Conservation (phyloP, 2,113 vertebrate genomes). For the Perca fluviatilis region DNA sequence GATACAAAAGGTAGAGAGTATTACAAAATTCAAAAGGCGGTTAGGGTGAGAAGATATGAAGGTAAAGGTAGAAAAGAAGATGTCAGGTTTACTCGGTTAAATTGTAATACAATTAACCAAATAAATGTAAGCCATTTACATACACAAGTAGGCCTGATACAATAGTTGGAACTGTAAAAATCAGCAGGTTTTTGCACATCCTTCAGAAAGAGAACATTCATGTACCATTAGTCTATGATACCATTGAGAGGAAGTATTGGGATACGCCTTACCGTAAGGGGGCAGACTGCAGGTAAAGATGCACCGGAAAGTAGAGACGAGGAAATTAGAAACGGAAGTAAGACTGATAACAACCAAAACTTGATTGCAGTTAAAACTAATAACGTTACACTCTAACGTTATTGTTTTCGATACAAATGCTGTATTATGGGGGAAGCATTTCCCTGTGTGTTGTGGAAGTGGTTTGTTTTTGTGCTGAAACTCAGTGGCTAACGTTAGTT, state of each 20-base stretch:
- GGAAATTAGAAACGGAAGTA: slow-evolving; percentile 29
- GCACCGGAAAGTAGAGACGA: not conserved
- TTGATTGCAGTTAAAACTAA: not conserved
- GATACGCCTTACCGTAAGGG: slow-evolving; percentile 29
- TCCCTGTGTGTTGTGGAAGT: not conserved
- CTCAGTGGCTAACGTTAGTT: slow-evolving; percentile 37
- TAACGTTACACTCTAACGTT: too few species aligned
- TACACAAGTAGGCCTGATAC: not conserved
- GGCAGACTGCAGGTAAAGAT: not conserved
- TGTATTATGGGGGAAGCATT: slow-evolving; percentile 20
- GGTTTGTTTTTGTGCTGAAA: slow-evolving; percentile 16
- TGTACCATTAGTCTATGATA: too few species aligned
- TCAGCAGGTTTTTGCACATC: too few species aligned
- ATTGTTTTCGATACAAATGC: fast-evolving
- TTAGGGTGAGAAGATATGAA: too few species aligned
- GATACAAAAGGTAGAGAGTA: too few species aligned
- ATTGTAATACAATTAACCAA: not conserved
- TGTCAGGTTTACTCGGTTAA: too few species aligned
- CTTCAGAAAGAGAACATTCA: too few species aligned
- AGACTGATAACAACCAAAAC: slow-evolving; percentile 55
- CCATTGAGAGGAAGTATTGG: too few species aligned
- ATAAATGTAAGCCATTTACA: not conserved
- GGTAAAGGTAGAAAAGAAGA: too few species aligned
- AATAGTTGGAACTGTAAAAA: not conserved
- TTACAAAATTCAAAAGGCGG: too few species aligned